Base-by-base conservation (phyloP, 2,888 invertebrate genomes). In the Marronus borbonicus region DNA sequence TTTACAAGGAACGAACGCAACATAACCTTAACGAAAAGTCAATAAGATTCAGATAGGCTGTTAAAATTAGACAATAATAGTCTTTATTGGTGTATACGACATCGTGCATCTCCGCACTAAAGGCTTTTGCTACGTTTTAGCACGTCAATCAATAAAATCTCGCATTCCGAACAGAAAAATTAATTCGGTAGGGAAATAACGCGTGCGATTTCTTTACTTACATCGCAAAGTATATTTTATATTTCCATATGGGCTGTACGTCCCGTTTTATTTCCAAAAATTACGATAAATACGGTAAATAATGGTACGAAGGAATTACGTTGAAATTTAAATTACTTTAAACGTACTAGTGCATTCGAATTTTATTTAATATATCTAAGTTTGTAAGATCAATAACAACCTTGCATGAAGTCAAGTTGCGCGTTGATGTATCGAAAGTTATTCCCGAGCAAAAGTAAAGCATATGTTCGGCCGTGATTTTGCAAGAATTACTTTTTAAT, bases 61-160 rank as follows among this genome's bases (percentile, higher is more conserved):
- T 50, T 44, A 28, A 24, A 60, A 55, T 49, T 64, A 74, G 50
- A 65, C 80, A 78, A 81, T 80, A 77, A 65, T 83, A 76, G 81
- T 74, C 83, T 82, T 81, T 84, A 83, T 83, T 78, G 82, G 80
- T 82, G 76, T 55, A 78, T 79, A 81, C 79, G 81, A 80, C 77
- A 80, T 81, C 81, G 81, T 84, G 84, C 82, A 84, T 84, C 82
- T 83, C 83, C 84, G 84, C 83, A 80, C 80, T 80, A 82, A 83
- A 81, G 24, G 78, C 80, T 79, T 78, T 80, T 81, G 80, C 78
- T 78, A 76, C 79, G 81, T 69, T 80, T 82, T 80, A 79, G 79
- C 79, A 79, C 70, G 75, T 75, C 77, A 83, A 83, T 83, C 82
- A 83, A 83, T 84, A 83, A 83, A 83, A 78, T 81, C 80, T 81